phyloP scores from a whole-genome alignment of 2,797 vertebrate species.

The Coracias cyanogaster region DNA sequence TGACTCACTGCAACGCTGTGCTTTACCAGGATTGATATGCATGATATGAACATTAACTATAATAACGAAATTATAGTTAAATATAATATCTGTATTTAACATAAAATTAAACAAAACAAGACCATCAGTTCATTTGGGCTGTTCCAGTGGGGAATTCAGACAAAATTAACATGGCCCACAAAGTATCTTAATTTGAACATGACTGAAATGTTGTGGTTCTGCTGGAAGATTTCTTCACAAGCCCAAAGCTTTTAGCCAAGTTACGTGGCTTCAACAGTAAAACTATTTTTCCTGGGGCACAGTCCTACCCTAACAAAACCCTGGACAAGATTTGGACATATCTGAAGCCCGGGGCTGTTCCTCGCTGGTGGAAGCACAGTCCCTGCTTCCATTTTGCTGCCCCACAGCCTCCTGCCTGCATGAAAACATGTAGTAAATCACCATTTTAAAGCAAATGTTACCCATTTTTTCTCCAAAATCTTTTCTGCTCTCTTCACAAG shows the following conservation, averaged over 20 bases:
- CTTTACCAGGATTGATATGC: background rate
- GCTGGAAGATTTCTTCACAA: background rate
- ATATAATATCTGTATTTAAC: constrained; percentile 42
- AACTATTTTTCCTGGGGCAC: background rate
- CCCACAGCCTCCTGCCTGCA: background rate
- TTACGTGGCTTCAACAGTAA: background rate
- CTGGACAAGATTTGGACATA: background rate
- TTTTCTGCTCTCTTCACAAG: background rate
- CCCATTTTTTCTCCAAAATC: background rate
- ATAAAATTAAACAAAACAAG: constrained; percentile 53
- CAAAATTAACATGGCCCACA: constrained; percentile 36
- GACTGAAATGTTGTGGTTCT: background rate
- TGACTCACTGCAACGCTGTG: background rate
- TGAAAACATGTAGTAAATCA: background rate
- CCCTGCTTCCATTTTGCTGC: background rate
- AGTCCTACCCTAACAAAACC: background rate
- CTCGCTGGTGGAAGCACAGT: fast-evolving
- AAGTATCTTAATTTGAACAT: constrained; percentile 26
- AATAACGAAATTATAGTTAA: constrained; percentile 45
- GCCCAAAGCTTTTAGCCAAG: background rate
- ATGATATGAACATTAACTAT: constrained; percentile 25
- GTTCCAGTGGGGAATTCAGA: constrained; percentile 37
- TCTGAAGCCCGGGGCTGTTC: background rate
- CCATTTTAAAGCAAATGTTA: background rate
- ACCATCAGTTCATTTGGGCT: constrained; percentile 21